phyloP scores from a whole-genome alignment of 2,113 vertebrate species.

The Burhinus bistriatus region DNA sequence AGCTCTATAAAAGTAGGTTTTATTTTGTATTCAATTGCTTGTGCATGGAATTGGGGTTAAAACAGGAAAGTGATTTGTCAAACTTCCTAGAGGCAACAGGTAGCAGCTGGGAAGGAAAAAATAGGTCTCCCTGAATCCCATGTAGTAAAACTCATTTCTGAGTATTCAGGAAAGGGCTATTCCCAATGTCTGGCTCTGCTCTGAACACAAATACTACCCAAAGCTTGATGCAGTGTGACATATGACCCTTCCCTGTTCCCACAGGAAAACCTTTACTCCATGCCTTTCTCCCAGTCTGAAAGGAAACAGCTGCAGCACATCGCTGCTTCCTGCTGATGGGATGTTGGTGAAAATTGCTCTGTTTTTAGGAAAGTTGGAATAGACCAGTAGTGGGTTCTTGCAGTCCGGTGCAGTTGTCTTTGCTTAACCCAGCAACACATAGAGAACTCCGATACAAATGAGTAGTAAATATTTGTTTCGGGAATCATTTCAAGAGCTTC shows the following conservation, averaged over 20 bases:
- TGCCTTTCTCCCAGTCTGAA: neutral
- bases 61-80: neutral
- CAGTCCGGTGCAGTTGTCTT: neutral
- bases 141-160: neutral
- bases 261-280: neutral
- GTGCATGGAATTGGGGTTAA: neutral
- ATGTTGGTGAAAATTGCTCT: neutral
- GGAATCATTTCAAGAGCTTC: neutral
- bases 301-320: constrained; percentile 25
- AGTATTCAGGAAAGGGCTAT: neutral
- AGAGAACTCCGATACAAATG: neutral
- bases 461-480: neutral
- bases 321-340: neutral
- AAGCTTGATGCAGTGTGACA: neutral
- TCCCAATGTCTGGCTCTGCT: neutral
- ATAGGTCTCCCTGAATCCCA: neutral
- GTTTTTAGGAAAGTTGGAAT: neutral
- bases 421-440: neutral
- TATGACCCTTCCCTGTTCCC: neutral
- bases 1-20: neutral
- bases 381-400: neutral
- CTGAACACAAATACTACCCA: neutral
- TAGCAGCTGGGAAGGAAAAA: neutral
- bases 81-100: neutral
- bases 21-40: neutral